phyloP scores from a whole-genome alignment of 2,113 vertebrate species.

The Engraulis encrasicolus region DNA sequence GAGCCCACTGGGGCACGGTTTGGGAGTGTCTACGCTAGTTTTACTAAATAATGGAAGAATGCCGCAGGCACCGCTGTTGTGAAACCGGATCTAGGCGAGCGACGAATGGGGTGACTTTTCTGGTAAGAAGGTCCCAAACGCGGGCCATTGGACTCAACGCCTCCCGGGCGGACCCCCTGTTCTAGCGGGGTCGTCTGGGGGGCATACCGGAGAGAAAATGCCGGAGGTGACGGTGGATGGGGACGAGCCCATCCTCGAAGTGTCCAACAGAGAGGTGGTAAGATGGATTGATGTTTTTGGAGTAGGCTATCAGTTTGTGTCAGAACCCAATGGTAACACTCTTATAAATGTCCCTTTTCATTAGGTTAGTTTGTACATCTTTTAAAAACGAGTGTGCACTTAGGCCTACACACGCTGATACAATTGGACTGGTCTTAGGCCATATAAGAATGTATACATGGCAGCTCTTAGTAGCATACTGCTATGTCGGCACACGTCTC shows the following conservation, averaged over 20 bases:
- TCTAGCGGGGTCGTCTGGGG: conserved; percentile 34
- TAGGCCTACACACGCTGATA: too few relatives aligned
- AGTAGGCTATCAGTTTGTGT: neutral
- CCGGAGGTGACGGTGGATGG: conserved; percentile 53
- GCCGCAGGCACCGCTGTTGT: conserved; percentile 37
- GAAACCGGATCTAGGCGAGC: conserved; percentile 39
- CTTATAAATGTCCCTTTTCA: too few relatives aligned
- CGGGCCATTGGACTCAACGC: conserved; percentile 43
- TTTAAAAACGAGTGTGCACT: too few relatives aligned
- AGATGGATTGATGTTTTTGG: neutral
- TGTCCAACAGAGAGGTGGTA: conserved; percentile 57
- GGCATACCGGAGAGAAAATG: conserved; percentile 44
- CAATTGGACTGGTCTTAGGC: too few relatives aligned
- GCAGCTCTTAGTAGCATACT: neutral
- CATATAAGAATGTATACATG: neutral
- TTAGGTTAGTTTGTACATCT: too few relatives aligned
- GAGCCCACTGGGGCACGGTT: neutral
- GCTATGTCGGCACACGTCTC: neutral
- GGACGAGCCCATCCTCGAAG: conserved; percentile 51
- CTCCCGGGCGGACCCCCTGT: conserved; percentile 34
- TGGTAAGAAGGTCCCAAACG: conserved; percentile 44
- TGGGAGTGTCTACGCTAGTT: neutral
- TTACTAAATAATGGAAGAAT: conserved; percentile 45
- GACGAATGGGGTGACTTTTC: conserved; percentile 59
- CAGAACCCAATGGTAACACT: neutral